These are phyloP conservation scores for Danio aesculapii DNA, from an alignment of 2,797 vertebrate genomes.

Conservation along the genomic window DNA sequence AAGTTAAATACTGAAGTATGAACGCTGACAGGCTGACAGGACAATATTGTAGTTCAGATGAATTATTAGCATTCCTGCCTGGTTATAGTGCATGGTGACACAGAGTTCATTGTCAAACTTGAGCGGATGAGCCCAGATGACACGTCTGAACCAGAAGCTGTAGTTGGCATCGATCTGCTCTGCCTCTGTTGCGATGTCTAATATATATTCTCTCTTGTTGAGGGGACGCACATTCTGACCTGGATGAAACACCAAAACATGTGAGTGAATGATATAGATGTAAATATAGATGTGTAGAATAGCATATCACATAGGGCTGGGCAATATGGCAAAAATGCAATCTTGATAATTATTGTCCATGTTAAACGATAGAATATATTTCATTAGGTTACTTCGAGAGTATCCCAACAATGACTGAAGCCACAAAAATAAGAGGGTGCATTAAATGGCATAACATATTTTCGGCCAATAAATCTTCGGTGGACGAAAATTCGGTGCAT, in stretches of 20 bases:
- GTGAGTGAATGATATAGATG: neutral
- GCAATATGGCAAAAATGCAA: no score
- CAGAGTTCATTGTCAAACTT: slow-evolving; percentile 95
- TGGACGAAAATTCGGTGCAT: no score
- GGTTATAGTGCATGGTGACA: slow-evolving; percentile 93
- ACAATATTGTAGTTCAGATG: neutral
- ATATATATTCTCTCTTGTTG: slow-evolving; percentile 88
- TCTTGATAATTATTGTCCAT: no score
- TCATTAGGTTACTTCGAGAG: no score
- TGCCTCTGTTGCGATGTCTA: slow-evolving; percentile 88
- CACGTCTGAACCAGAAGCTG: slow-evolving; percentile 94
- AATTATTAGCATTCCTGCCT: slow-evolving; percentile 76
- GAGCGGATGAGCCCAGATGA: slow-evolving; percentile 92
- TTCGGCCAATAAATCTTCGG: no score
- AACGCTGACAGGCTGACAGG: neutral
- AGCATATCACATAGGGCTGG: no score
- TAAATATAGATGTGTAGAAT: no score
- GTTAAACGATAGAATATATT: no score
- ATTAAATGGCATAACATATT: no score
- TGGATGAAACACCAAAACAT: slow-evolving; percentile 61
- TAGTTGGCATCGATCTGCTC: slow-evolving; percentile 84
- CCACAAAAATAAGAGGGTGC: no score
- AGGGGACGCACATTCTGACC: slow-evolving; percentile 92
- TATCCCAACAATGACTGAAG: no score
- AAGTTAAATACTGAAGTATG: neutral